A percentile compares a stretch with the other conserved stretches of the same genome.
Conservation (phyloP, 2,888 invertebrate genomes). For the Epicampocera succincta region DNA sequence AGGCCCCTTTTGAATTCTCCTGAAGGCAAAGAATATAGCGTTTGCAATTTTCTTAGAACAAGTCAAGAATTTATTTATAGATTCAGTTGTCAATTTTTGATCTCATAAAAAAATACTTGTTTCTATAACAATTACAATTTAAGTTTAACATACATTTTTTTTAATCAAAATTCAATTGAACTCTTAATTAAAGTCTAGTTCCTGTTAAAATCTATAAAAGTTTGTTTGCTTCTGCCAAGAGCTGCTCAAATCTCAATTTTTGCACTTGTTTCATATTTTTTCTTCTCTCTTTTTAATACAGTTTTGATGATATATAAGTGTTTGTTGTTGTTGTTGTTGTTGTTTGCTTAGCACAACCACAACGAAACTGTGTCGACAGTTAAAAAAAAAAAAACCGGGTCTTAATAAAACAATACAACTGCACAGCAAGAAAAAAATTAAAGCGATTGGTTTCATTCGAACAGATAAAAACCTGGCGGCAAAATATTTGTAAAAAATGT, state of each 20-base stretch:
- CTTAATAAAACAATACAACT: slow-evolving; percentile 7
- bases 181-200: slow-evolving; percentile 53
- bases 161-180: slow-evolving; percentile 35
- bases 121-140: too few relatives aligned
- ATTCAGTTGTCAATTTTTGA: too few relatives aligned
- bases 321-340: slow-evolving; percentile 5
- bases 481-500: slow-evolving; percentile 22
- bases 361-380: slow-evolving; percentile 51
- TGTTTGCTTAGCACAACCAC: neutral
- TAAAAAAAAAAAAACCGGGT: slow-evolving; percentile 34
- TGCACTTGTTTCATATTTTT: slow-evolving; percentile 35
- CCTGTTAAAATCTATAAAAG: slow-evolving; percentile 19
- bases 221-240: neutral
- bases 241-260: neutral
- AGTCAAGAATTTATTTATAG: too few relatives aligned
- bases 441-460: neutral
- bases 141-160: neutral
- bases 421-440: slow-evolving; percentile 10
- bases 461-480: slow-evolving; percentile 48
- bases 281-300: slow-evolving; percentile 13
- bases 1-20: too few relatives aligned
- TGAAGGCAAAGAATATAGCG: too few relatives aligned
- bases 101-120: too few relatives aligned
- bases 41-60: too few relatives aligned
- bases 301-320: slow-evolving; percentile 26